Conservation (phyloP, 2,113 vertebrate species). For the Climacteris rufus region DNA sequence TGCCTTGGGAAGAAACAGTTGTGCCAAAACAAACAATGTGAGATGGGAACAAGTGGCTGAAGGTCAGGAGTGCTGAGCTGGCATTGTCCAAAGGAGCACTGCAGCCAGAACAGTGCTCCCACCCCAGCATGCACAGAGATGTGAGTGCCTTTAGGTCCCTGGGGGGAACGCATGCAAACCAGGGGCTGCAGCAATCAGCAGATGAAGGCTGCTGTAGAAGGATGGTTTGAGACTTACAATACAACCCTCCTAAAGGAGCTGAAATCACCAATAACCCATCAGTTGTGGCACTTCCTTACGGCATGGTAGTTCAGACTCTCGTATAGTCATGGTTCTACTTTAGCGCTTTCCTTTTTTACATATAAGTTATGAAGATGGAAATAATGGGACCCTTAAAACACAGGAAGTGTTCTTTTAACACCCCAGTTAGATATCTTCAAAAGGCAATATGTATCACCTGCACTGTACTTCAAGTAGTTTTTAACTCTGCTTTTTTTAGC, state of each 20-base stretch:
- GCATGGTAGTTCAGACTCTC: background rate
- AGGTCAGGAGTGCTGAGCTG: background rate
- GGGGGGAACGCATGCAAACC: fast-evolving
- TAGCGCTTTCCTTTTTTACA: background rate
- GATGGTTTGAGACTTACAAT: background rate
- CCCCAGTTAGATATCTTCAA: background rate
- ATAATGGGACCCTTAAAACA: background rate
- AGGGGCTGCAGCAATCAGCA: background rate
- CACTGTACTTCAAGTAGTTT: background rate
- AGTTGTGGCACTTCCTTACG: fast-evolving
- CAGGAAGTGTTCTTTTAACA: background rate
- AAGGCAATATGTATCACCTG: background rate
- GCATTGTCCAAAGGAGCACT: fast-evolving
- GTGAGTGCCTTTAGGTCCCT: background rate
- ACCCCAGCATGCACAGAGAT: fast-evolving
- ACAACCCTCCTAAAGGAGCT: background rate
- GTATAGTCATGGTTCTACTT: background rate
- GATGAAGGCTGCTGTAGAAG: background rate
- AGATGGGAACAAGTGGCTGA: background rate
- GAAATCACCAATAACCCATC: background rate
- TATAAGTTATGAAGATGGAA: background rate
- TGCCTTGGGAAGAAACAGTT: background rate
- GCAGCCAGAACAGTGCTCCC: fast-evolving
- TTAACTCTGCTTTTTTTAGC: background rate
- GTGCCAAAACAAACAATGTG: background rate